A percentile compares a stretch with the other conserved stretches of the same genome.
These are phyloP conservation scores for Montipora capricornis DNA, from an alignment of 64 coral and sea anemone genomes.

Conservation along the genomic window DNA sequence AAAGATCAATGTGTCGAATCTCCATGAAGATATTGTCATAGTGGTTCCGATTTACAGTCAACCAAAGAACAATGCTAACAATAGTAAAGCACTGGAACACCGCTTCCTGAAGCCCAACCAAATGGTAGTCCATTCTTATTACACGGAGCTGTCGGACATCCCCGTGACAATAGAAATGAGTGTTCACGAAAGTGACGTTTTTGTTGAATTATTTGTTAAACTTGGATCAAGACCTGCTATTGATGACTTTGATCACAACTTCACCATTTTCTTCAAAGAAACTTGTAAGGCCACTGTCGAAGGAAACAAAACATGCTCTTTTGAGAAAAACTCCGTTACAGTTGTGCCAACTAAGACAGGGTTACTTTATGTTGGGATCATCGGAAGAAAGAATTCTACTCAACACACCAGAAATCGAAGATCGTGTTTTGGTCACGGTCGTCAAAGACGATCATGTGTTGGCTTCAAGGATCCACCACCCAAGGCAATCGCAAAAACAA, in stretches of 20 bases:
- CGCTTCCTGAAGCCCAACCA: background rate
- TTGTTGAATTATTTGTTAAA: slow-evolving; percentile 55
- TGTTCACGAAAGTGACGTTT: background rate
- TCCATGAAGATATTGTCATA: slow-evolving; percentile 30
- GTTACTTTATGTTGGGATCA: slow-evolving; percentile 69
- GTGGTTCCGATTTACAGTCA: slow-evolving; percentile 42
- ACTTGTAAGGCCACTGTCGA: slow-evolving; percentile 14
- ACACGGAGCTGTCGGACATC: background rate
- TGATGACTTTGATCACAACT: slow-evolving; percentile 60
- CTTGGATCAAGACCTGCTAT: slow-evolving; percentile 67
- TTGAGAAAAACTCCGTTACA: slow-evolving; percentile 58
- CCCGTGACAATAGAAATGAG: background rate
- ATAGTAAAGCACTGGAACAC: background rate
- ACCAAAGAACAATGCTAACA: background rate
- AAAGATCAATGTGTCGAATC: slow-evolving; percentile 34
- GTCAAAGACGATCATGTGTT: slow-evolving; percentile 19
- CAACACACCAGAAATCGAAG: slow-evolving; percentile 19
- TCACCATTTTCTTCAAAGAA: slow-evolving; percentile 38
- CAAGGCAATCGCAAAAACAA: background rate
- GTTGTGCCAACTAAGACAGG: slow-evolving; percentile 55
- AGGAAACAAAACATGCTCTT: slow-evolving; percentile 6
- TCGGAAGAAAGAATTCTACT: background rate
- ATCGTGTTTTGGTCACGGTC: slow-evolving; percentile 23
- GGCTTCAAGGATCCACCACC: slow-evolving; percentile 28
- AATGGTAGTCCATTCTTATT: background rate